phyloP scores from a whole-genome alignment of 2,797 vertebrate species.

The Tadarida brasiliensis region DNA sequence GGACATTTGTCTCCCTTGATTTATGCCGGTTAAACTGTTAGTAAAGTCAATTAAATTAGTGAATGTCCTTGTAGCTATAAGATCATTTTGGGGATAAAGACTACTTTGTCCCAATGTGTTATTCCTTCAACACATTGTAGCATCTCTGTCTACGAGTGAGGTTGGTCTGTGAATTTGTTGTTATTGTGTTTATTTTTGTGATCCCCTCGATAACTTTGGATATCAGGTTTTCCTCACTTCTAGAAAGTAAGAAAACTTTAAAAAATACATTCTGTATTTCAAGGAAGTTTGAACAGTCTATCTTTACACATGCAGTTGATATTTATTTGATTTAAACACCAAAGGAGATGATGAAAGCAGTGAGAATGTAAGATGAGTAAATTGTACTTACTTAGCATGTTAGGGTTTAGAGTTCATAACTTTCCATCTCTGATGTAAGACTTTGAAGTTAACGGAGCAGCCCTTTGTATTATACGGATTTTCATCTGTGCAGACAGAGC shows the following conservation, averaged over 20 bases:
- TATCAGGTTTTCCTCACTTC: conserved; percentile 1
- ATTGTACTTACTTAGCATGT: background rate
- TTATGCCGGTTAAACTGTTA: background rate
- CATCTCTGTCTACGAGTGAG: background rate
- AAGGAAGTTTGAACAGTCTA: background rate
- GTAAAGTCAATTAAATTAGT: background rate
- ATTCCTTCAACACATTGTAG: background rate
- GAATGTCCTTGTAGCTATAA: background rate
- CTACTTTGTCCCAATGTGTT: background rate
- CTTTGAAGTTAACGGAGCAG: background rate
- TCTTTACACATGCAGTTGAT: background rate
- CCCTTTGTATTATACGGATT: background rate
- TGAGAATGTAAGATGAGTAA: background rate
- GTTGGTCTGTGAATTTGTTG: background rate
- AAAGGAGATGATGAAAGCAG: background rate
- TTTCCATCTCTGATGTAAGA: background rate
- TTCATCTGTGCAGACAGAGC: background rate
- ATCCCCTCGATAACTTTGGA: background rate
- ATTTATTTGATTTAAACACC: background rate
- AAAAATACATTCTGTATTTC: background rate
- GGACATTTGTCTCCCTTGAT: background rate
- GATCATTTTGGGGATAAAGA: background rate
- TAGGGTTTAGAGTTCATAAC: background rate
- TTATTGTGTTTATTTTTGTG: background rate
- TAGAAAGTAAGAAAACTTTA: background rate